A percentile compares a stretch with the other conserved stretches of the same genome.
Conservation (phyloP, 2,113 vertebrate species). For the Scortum barcoo region DNA sequence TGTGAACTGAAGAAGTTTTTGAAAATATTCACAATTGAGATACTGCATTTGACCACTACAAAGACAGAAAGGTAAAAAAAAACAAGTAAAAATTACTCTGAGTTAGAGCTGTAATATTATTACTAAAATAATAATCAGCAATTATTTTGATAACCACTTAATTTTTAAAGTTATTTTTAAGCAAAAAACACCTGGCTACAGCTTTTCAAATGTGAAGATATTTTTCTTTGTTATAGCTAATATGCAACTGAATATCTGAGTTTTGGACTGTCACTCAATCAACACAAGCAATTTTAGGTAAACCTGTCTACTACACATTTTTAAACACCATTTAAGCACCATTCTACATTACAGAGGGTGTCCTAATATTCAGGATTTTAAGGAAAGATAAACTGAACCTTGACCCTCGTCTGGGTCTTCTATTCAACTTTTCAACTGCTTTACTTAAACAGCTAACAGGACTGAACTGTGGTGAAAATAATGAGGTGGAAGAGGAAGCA, state of each 20-base stretch:
- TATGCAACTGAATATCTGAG: too few relatives aligned
- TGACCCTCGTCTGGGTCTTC: slow-evolving; percentile 1
- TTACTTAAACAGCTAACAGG: background rate
- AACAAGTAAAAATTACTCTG: too few relatives aligned
- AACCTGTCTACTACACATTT: background rate
- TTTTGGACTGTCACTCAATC: too few relatives aligned
- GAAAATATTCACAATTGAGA: background rate
- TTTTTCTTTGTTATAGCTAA: too few relatives aligned
- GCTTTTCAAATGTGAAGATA: too few relatives aligned
- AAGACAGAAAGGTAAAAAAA: background rate
- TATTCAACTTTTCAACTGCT: background rate
- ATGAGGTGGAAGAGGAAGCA: slow-evolving; percentile 6
- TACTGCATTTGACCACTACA: background rate
- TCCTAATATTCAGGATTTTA: slow-evolving; percentile 5
- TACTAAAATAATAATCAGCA: background rate
- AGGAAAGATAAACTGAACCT: background rate
- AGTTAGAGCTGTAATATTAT: background rate
- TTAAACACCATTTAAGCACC: background rate
- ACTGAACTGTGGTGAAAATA: background rate
- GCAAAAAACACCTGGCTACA: too few relatives aligned
- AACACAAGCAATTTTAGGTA: too few relatives aligned
- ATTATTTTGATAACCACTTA: background rate
- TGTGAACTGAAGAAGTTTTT: background rate
- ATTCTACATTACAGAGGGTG: too few relatives aligned
- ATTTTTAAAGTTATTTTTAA: background rate